These are phyloP conservation scores for Saxidomus purpurata DNA, from an alignment of 1,140 invertebrate genomes.

Conservation along the genomic window DNA sequence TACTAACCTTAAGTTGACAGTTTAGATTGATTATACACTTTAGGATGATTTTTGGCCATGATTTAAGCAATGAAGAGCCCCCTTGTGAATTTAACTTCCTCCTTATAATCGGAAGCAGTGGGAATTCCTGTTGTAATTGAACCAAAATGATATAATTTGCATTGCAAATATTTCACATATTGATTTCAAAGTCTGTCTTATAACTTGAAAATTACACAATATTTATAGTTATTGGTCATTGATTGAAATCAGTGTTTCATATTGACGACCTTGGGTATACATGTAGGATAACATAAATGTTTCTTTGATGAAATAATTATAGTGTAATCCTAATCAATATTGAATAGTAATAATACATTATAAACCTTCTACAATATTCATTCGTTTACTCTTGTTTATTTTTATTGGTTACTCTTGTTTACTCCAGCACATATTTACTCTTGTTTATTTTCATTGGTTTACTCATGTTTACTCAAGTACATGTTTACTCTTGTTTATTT, in stretches of 20 bases:
- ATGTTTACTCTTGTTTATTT: too few relatives aligned
- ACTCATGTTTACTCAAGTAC: too few relatives aligned
- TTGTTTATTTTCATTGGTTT: too few relatives aligned
- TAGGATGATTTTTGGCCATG: conserved; percentile 1
- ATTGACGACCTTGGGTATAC: background rate
- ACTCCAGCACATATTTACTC: too few relatives aligned
- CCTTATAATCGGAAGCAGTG: background rate
- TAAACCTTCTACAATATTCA: too few relatives aligned
- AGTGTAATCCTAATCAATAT: too few relatives aligned
- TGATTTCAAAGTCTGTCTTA: background rate
- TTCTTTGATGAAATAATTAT: too few relatives aligned
- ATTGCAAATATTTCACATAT: conserved; percentile 49
- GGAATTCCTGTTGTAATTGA: background rate
- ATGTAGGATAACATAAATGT: too few relatives aligned
- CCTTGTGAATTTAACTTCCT: background rate
- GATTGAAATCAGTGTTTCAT: background rate
- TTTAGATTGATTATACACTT: background rate
- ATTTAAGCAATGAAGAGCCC: background rate
- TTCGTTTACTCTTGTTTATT: too few relatives aligned
- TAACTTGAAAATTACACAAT: background rate
- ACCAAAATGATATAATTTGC: conserved; percentile 42
- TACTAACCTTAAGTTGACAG: conserved; percentile 8
- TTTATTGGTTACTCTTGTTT: too few relatives aligned
- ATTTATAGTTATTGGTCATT: conserved; percentile 25
- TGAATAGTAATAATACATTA: too few relatives aligned